phyloP scores from a whole-genome alignment of 2,888 invertebrate species.

The Thymelicus acteon region DNA sequence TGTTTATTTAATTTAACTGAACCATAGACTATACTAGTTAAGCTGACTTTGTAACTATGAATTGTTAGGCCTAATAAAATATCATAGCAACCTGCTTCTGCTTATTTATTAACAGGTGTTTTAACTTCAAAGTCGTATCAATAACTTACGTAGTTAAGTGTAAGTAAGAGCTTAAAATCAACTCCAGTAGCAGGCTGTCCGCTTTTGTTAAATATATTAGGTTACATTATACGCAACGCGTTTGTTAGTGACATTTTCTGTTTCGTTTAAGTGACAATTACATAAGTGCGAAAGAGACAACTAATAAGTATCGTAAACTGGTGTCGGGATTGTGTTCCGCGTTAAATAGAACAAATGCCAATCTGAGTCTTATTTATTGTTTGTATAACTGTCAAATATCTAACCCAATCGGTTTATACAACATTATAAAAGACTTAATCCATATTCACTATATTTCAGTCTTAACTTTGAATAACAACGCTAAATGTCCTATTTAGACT shows the following conservation, averaged over 20 bases:
- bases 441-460: slow-evolving; percentile 16
- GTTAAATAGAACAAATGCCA: slow-evolving; percentile 35
- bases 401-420: slow-evolving; percentile 28
- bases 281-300: slow-evolving; percentile 22
- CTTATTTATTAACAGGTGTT: no score
- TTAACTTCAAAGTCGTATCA: neutral
- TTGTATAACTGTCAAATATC: slow-evolving; percentile 26
- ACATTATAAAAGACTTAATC: slow-evolving; percentile 17
- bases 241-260: slow-evolving; percentile 14
- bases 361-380: slow-evolving; percentile 34
- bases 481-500: slow-evolving; percentile 11
- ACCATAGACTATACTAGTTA: no score
- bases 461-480: slow-evolving; percentile 4
- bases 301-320: slow-evolving; percentile 18
- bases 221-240: slow-evolving; percentile 14
- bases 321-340: slow-evolving; percentile 29
- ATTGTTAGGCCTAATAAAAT: no score
- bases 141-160: slow-evolving; percentile 13
- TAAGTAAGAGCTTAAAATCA: slow-evolving; percentile 24
- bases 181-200: slow-evolving; percentile 9
- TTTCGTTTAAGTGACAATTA: slow-evolving; percentile 1
- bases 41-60: no score
- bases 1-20: no score
- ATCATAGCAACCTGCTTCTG: no score
- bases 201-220: slow-evolving; percentile 21